These are phyloP conservation scores for Oenanthe melanoleuca DNA, from an alignment of 2,113 vertebrate genomes.

Conservation along the genomic window DNA sequence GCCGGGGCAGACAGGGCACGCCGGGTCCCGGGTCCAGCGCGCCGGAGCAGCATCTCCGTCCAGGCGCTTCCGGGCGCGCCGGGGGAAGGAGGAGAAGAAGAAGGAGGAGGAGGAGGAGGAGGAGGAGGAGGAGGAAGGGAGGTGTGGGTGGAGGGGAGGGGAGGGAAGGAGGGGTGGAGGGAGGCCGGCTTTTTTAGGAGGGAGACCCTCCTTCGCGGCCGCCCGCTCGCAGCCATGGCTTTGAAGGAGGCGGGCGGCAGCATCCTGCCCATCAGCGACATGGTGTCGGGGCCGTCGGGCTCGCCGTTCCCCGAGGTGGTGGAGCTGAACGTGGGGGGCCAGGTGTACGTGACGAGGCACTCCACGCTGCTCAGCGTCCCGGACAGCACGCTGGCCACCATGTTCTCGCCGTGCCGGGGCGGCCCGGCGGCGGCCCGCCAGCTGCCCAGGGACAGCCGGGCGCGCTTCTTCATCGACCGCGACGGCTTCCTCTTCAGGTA, in stretches of 20 bases:
- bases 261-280: conserved; percentile 88
- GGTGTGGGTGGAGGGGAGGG: not conserved
- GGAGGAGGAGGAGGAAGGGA: not conserved
- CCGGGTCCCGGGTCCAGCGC: not conserved
- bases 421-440: conserved; percentile 74
- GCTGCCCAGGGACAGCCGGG: conserved; percentile 86
- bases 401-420: conserved; percentile 80
- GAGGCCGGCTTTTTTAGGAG: conserved; percentile 60
- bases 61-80: not conserved
- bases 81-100: not conserved
- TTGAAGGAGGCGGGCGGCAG: conserved; percentile 82
- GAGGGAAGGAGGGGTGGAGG: not conserved
- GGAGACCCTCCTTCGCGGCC: conserved; percentile 46
- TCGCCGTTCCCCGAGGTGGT: conserved; percentile 86
- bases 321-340: conserved; percentile 89
- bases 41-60: not conserved
- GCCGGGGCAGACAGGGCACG: not conserved
- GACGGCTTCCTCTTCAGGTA: conserved; percentile 92
- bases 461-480: conserved; percentile 89
- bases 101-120: not conserved
- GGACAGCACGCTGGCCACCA: conserved; percentile 83
- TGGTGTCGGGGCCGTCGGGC: conserved; percentile 78
- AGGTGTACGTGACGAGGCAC: conserved; percentile 89
- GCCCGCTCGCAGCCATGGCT: conserved; percentile 78
- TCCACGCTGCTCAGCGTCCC: conserved; percentile 87